Conservation (phyloP, 1,140 invertebrate genomes). For the Drosophila auraria region DNA sequence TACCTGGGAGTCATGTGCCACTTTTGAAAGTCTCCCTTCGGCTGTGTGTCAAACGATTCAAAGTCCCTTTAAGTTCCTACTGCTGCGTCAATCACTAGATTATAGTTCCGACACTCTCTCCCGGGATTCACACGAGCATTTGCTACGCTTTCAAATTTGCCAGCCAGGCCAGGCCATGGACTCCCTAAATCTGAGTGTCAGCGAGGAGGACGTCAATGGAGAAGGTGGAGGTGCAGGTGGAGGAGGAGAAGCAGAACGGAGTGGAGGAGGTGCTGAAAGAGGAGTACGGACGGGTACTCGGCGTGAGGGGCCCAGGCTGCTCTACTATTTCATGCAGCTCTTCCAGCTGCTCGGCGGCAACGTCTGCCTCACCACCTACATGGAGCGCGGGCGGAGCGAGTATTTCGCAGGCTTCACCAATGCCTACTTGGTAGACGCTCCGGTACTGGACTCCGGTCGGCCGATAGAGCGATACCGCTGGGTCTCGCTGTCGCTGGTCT, state of each 20-base stretch:
- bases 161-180: slow-evolving; percentile 11
- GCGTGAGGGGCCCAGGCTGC: background rate
- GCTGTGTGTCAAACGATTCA: background rate
- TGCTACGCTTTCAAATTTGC: slow-evolving; percentile 18
- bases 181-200: slow-evolving; percentile 5
- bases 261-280: background rate
- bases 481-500: slow-evolving; percentile 59
- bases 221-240: background rate
- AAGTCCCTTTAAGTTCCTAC: background rate
- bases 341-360: slow-evolving; percentile 24
- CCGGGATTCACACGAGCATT: slow-evolving; percentile 2
- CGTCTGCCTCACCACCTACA: slow-evolving; percentile 39
- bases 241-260: background rate
- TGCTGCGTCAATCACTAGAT: slow-evolving; percentile 19
- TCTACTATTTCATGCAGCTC: slow-evolving; percentile 33
- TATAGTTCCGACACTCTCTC: slow-evolving; percentile 2
- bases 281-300: background rate
- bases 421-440: slow-evolving; percentile 13
- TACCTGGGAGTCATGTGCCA: background rate
- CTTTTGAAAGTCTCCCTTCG: background rate
- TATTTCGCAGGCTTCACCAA: slow-evolving; percentile 58
- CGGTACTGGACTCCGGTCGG: background rate
- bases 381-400: slow-evolving; percentile 50
- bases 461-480: slow-evolving; percentile 5
- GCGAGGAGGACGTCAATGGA: background rate